A percentile compares a stretch with the other conserved stretches of the same genome.
Evolutionary conservation across 2,888 invertebrate species (phyloP).

Genomic region (Baronia brevicornis): DNA sequence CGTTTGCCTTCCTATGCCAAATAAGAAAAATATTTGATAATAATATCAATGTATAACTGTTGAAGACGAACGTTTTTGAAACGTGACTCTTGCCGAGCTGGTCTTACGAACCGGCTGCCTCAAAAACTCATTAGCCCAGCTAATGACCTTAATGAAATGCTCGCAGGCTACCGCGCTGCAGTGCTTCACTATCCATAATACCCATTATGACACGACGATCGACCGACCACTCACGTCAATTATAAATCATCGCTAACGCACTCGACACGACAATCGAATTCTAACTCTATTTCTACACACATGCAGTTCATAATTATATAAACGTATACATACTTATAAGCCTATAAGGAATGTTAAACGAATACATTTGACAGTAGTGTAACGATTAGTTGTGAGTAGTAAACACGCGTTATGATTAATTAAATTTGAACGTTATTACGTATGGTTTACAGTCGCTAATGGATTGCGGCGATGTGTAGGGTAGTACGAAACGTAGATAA

Average conservation of each 20-base stretch:
- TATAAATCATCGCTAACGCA: slow-evolving; percentile 1
- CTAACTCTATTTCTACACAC: neutral
- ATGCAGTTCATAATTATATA: slow-evolving; percentile 3
- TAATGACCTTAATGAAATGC: slow-evolving; percentile 63
- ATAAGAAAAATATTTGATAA: too few relatives aligned
- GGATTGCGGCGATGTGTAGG: slow-evolving; percentile 2
- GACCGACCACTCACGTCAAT: slow-evolving; percentile 23
- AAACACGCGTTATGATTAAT: slow-evolving; percentile 3
- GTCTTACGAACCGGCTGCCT: slow-evolving; percentile 27
- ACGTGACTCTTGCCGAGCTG: too few relatives aligned
- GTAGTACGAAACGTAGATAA: slow-evolving; percentile 30
- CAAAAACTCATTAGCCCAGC: slow-evolving; percentile 55
- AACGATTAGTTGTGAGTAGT: neutral
- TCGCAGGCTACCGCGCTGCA: slow-evolving; percentile 52
- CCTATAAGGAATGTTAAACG: slow-evolving; percentile 7
- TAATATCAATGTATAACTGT: too few relatives aligned
- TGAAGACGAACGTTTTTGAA: too few relatives aligned
- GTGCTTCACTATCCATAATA: slow-evolving; percentile 29
- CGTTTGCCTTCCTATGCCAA: too few relatives aligned
- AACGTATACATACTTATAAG: slow-evolving; percentile 6
- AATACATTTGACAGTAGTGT: slow-evolving; percentile 17
- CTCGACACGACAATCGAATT: neutral
- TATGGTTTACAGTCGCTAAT: slow-evolving; percentile 15
- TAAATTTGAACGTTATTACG: slow-evolving; percentile 18
- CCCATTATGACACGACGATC: slow-evolving; percentile 42